Evolutionary conservation across 2,797 vertebrate species (phyloP).

Genomic region (Hephaestus fuliginosus): DNA sequence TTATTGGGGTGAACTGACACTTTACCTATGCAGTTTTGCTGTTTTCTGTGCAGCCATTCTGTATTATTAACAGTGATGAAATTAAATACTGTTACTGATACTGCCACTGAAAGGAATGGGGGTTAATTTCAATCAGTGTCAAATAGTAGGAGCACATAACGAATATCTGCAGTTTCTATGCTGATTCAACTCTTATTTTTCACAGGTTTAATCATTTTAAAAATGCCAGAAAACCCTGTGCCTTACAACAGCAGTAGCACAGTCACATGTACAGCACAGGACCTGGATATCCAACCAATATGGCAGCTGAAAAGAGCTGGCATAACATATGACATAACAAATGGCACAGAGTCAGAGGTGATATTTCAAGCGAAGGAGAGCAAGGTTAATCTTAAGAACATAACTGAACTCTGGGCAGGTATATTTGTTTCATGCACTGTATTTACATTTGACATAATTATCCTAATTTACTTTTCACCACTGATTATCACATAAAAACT

Average conservation of each 20-base stretch:
- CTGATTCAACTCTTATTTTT: neutral
- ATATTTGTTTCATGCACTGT: neutral
- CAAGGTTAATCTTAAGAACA: rapidly evolving
- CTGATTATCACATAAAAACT: neutral
- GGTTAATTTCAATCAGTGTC: neutral
- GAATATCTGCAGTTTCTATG: neutral
- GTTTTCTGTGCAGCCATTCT: no score
- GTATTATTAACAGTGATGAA: no score
- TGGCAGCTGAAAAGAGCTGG: slow-evolving; percentile 23
- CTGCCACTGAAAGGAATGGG: no score
- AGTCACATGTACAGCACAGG: neutral
- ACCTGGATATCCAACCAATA: rapidly evolving
- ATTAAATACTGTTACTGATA: no score
- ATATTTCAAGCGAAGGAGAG: rapidly evolving
- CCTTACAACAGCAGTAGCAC: rapidly evolving
- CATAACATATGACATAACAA: neutral
- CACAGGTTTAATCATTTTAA: slow-evolving; percentile 64
- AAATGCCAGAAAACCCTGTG: rapidly evolving
- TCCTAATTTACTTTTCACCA: neutral
- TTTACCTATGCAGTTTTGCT: no score
- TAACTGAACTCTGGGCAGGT: slow-evolving; percentile 76
- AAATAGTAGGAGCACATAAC: neutral
- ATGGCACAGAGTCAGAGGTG: slow-evolving; percentile 41
- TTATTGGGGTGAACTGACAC: no score
- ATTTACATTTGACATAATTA: neutral